These are phyloP conservation scores for Neostethus bicornis DNA, from an alignment of 2,797 vertebrate species.

Conservation along the genomic window DNA sequence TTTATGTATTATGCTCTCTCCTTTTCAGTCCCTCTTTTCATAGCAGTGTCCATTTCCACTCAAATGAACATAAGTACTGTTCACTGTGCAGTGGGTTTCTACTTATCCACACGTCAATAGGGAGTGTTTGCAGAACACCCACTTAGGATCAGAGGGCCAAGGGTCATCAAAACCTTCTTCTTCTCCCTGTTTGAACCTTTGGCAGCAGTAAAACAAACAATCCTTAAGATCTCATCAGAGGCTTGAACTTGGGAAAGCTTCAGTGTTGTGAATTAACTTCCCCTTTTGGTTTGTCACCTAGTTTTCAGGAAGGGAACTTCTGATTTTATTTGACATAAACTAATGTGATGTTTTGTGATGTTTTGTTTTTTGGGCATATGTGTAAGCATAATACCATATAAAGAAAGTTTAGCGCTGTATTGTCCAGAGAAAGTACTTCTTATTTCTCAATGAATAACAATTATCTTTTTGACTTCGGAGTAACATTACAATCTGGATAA, in stretches of 20 bases:
- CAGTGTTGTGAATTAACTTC: constrained; percentile 58
- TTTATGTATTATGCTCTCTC: constrained; percentile 46
- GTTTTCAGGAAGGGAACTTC: constrained; percentile 6
- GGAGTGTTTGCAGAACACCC: constrained; percentile 75
- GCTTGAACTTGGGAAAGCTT: constrained; percentile 72
- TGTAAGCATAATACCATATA: not conserved
- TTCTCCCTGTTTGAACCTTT: constrained; percentile 71
- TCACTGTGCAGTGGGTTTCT: constrained; percentile 51
- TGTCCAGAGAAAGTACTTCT: no score
- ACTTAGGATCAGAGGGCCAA: constrained; percentile 71
- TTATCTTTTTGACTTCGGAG: no score
- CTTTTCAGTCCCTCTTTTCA: constrained; percentile 62
- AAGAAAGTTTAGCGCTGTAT: not conserved
- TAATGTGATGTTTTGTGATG: not conserved
- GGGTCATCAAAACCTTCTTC: constrained; percentile 77
- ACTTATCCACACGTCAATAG: constrained; percentile 71
- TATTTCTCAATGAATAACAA: no score
- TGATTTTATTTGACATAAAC: not conserved
- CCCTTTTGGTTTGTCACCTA: constrained; percentile 48
- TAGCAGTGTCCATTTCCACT: constrained; percentile 66
- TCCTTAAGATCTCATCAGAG: constrained; percentile 75
- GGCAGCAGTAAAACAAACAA: constrained; percentile 76
- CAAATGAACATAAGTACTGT: constrained; percentile 62
- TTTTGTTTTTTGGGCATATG: not conserved
- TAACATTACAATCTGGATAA: not conserved